A percentile compares a stretch with the other conserved stretches of the same genome.
Conservation (phyloP, 2,888 invertebrate genomes). For the Dioctria rufipes region DNA sequence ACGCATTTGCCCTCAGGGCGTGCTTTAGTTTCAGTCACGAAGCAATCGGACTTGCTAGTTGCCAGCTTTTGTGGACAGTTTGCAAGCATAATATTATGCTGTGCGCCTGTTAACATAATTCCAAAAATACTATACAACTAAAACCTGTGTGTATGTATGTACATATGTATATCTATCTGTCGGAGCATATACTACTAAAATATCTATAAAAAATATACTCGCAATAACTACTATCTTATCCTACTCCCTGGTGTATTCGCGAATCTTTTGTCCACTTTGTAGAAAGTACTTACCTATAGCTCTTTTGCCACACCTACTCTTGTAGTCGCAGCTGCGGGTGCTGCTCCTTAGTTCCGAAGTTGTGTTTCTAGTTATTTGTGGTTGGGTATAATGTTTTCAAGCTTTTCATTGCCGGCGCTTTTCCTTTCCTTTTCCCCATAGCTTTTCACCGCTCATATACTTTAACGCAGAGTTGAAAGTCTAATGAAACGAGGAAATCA, state of each 20-base stretch:
- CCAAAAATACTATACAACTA: background rate
- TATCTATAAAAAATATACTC: background rate
- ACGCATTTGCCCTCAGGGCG: background rate
- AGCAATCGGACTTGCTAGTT: background rate
- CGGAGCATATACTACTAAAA: background rate
- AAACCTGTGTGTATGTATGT: background rate
- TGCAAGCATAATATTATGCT: background rate
- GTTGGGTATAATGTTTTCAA: conserved; percentile 4
- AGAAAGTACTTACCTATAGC: conserved; percentile 29
- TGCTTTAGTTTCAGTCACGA: conserved; percentile 18
- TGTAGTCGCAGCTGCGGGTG: background rate
- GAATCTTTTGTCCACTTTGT: conserved; percentile 33
- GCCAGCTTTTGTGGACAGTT: conserved; percentile 34
- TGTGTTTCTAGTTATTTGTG: background rate
- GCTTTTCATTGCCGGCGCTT: conserved; percentile 36
- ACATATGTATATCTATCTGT: conserved; percentile 4
- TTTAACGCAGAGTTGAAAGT: conserved; percentile 8
- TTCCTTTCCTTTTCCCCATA: conserved; percentile 1
- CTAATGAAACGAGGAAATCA: conserved; percentile 26
- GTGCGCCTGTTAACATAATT: background rate
- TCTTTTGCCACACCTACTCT: background rate
- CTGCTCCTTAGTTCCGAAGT: background rate
- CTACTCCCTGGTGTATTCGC: background rate
- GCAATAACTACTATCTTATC: conserved; percentile 1
- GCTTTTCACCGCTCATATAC: background rate